phyloP scores from a whole-genome alignment of 2,888 invertebrate genomes.

The Geophilus truncorum region DNA sequence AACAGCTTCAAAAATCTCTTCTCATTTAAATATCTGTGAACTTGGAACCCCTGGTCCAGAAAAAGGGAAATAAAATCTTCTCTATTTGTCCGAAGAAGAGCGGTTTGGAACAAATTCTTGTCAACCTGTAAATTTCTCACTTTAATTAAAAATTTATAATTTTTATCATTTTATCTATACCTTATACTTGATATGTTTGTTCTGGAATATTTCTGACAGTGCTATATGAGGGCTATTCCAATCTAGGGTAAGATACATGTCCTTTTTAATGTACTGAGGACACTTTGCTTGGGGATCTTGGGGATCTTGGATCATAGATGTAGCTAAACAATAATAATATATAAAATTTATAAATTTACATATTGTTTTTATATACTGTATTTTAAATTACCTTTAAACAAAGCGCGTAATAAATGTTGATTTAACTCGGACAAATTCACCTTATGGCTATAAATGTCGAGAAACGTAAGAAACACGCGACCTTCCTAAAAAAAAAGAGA shows the following conservation, averaged over 20 bases:
- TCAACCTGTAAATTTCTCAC: constrained; percentile 40
- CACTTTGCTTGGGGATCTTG: background rate
- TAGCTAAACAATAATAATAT: too few species aligned
- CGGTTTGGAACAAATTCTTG: constrained; percentile 46
- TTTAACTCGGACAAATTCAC: constrained; percentile 46
- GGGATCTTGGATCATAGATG: too few species aligned
- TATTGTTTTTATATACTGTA: too few species aligned
- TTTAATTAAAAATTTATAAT: too few species aligned
- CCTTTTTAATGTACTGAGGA: constrained; percentile 41
- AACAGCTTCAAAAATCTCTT: constrained; percentile 41
- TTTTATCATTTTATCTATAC: background rate
- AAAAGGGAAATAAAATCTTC: constrained; percentile 49
- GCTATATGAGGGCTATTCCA: constrained; percentile 49
- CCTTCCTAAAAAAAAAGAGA: constrained; percentile 41
- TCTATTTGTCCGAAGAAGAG: constrained; percentile 45
- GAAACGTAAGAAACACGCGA: constrained; percentile 45
- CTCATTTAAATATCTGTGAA: constrained; percentile 46
- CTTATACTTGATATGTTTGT: constrained; percentile 35
- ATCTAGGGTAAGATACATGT: constrained; percentile 46
- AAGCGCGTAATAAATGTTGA: constrained; percentile 46
- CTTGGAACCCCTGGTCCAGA: constrained; percentile 46
- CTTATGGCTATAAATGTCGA: constrained; percentile 45
- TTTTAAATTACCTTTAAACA: constrained; percentile 48
- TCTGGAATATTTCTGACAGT: constrained; percentile 44
- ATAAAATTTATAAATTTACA: too few species aligned